Percentiles rank a stretch among this genome's conserved stretches.
These are phyloP conservation scores for Montipora foliosa DNA, from an alignment of 64 coral and sea anemone species.

Conservation along the genomic window DNA sequence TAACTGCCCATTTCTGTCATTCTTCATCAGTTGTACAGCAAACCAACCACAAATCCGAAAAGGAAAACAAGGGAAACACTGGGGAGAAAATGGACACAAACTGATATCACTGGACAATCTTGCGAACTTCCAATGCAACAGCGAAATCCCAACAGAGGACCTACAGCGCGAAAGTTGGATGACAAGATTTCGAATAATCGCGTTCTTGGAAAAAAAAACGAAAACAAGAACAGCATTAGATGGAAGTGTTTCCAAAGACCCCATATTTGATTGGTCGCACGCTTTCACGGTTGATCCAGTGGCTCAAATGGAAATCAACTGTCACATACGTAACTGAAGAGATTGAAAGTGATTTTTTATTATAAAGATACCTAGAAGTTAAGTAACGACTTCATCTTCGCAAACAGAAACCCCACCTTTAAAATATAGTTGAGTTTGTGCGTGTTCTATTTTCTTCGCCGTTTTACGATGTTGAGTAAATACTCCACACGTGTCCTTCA, in stretches of 20 bases:
- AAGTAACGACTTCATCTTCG: too few species aligned
- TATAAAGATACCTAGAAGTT: too few species aligned
- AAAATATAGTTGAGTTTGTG: too few species aligned
- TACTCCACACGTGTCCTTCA: too few species aligned
- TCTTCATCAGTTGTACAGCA: constrained; percentile 21
- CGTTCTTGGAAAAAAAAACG: not conserved
- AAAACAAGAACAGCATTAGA: not conserved
- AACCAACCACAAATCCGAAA: constrained; percentile 1
- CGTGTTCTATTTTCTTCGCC: too few species aligned
- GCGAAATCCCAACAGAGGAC: not conserved
- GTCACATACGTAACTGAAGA: too few species aligned
- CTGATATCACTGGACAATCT: not conserved
- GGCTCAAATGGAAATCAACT: too few species aligned
- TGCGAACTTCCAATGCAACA: not conserved
- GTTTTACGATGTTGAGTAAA: too few species aligned
- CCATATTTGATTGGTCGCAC: too few species aligned
- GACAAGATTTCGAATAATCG: not conserved
- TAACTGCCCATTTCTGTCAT: not conserved
- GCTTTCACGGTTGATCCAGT: too few species aligned
- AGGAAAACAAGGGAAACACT: not conserved
- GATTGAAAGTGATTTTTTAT: too few species aligned
- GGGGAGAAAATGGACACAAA: constrained; percentile 43
- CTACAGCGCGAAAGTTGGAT: not conserved
- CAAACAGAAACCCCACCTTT: too few species aligned
- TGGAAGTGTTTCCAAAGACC: not conserved